Conservation (phyloP, 2,113 vertebrate genomes). For the Speoplatyrhinus poulsoni region DNA sequence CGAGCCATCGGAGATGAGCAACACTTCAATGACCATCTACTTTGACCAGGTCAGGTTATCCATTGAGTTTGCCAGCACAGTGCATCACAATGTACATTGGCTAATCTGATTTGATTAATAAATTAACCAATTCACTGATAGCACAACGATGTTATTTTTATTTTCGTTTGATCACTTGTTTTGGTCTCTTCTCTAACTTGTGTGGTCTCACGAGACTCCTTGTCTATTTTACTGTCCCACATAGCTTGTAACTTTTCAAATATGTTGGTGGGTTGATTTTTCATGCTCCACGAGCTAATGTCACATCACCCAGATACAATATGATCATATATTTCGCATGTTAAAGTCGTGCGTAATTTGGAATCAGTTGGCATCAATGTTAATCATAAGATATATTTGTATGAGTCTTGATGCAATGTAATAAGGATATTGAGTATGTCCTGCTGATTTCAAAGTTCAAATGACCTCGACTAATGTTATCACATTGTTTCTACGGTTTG, state of each 20-base stretch:
- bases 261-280: too few relatives aligned
- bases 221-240: too few relatives aligned
- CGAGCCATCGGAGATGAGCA: constrained; percentile 97
- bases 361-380: constrained; percentile 11
- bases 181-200: too few relatives aligned
- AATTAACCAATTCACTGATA: too few relatives aligned
- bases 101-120: too few relatives aligned
- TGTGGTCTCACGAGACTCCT: background rate
- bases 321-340: background rate
- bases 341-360: constrained; percentile 36
- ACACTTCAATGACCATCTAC: constrained; percentile 99
- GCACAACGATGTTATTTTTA: too few relatives aligned
- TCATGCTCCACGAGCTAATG: background rate
- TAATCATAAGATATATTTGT: constrained; percentile 5
- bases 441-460: background rate
- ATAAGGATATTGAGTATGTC: background rate
- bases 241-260: too few relatives aligned
- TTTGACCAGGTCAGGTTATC: constrained; percentile 91
- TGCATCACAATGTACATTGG: background rate
- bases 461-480: constrained; percentile 12
- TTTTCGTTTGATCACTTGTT: background rate
- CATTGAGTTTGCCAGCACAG: constrained; percentile 2
- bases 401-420: constrained; percentile 17
- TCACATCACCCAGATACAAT: background rate
- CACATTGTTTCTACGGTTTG: constrained; percentile 36